Conservation (phyloP, 2,888 invertebrate genomes). For the Drosophila macrospina region DNA sequence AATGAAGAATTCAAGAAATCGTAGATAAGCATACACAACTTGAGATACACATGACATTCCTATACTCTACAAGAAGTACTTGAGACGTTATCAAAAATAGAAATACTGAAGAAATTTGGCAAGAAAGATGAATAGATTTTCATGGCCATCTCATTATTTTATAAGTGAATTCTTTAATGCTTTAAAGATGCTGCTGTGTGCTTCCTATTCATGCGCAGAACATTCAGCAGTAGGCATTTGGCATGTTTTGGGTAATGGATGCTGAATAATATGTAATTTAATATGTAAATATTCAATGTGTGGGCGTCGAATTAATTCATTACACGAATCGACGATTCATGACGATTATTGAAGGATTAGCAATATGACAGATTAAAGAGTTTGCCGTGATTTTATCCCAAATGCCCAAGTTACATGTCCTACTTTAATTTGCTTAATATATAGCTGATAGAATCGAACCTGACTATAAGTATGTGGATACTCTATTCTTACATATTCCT, state of each 20-base stretch:
- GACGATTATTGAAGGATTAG: not conserved
- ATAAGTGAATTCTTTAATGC: not conserved
- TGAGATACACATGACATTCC: conserved; percentile 3
- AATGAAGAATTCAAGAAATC: conserved; percentile 31
- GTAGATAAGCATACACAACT: conserved; percentile 15
- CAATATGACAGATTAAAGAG: conserved; percentile 1
- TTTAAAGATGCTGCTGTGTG: not conserved
- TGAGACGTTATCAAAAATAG: conserved; percentile 14
- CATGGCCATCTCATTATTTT: not conserved
- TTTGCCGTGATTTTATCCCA: not conserved
- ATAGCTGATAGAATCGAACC: too few species aligned
- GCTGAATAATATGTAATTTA: conserved; percentile 2
- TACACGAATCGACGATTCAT: not conserved
- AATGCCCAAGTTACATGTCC: too few species aligned
- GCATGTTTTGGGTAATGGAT: not conserved
- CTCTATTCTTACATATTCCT: too few species aligned
- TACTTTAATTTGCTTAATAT: too few species aligned
- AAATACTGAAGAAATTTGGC: not conserved
- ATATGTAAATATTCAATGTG: not conserved
- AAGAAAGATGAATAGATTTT: not conserved
- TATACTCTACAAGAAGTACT: conserved; percentile 19
- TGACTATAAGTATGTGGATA: too few species aligned
- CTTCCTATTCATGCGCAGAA: not conserved
- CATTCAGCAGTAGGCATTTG: not conserved
- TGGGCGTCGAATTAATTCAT: not conserved